Base-by-base conservation (phyloP, 2,797 vertebrate species). In the Siniperca undulata region DNA sequence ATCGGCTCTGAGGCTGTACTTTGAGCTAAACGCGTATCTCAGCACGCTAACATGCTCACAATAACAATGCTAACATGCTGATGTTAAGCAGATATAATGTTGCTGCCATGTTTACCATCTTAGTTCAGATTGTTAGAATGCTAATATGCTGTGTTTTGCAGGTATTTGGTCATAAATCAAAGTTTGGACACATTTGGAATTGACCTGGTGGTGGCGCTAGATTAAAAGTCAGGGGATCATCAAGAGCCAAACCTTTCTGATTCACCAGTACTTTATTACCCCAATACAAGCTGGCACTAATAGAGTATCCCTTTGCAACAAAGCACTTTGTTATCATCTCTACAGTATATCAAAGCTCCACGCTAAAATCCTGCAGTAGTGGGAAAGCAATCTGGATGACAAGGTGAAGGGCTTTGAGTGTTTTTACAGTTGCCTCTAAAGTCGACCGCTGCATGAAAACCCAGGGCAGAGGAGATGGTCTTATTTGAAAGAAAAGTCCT, bases 381-480 rank as follows among this genome's bases (percentile, higher is more conserved):
- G 40, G 69, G 48, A 65, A 67, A 78, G 78, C 70, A 83, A 38
- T 72, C 73, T 27, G 68, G 64, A 76, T 83, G 80, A 77, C 67
- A 64, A 85, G 77, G 70, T 65, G 86, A 90, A 89, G 71, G 66
- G 62, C 79, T 88, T 74, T 50, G 27, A 78, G 77, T 84, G 69
- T 83, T 88, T 55, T 84, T 85, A 34, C 42, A 74, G 52, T 70
- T 78, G 42, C 53, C 56, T 86, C 59, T 70, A 50, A 73, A 87
- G 78, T 34, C 0, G 64, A 77, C 64, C 5, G 10, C 74, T 56
- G 80, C 78, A 67, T 67, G 74, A 67, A 80, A 88, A 86, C 27
- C 13, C 27, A 20, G 67, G 42, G 52, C 68, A 73, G 55, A 72
- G 20, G 40, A 58, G 74, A 77, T 53, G 64, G 46, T 70, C 60